A percentile compares a stretch with the other conserved stretches of the same genome.
Evolutionary conservation across 2,113 vertebrate species (phyloP).

Genomic region (Ifrita kowaldi): DNA sequence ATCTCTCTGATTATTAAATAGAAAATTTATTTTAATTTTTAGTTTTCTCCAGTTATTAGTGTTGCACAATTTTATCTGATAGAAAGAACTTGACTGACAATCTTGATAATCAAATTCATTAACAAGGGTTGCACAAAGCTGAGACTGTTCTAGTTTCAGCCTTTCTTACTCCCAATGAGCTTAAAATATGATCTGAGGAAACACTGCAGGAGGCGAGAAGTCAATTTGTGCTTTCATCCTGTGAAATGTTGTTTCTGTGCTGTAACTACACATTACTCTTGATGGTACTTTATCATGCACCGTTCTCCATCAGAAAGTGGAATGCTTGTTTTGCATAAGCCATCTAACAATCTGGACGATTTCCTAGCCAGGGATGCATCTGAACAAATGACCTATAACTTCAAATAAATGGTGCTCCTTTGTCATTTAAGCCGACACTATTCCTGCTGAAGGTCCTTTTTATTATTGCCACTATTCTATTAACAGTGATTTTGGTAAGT

Average conservation of each 20-base stretch:
- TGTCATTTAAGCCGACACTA: not conserved
- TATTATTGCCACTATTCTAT: not conserved
- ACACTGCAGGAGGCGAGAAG: not conserved
- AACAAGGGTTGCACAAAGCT: not conserved
- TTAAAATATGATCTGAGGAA: slow-evolving; percentile 5
- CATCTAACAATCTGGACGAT: not conserved
- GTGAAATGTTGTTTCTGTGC: not conserved
- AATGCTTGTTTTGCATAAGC: not conserved
- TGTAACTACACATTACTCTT: not conserved
- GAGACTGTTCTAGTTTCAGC: not conserved
- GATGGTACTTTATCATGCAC: not conserved
- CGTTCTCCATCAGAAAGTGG: not conserved
- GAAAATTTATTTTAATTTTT: not conserved
- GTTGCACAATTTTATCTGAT: not conserved
- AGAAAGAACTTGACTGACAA: not conserved
- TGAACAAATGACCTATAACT: not conserved
- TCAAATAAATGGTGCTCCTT: not conserved
- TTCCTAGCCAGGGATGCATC: not conserved
- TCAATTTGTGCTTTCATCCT: not conserved
- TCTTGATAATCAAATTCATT: not conserved
- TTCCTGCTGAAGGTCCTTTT: not conserved
- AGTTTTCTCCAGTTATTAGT: not conserved
- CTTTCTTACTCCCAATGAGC: not conserved
- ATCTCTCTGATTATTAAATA: not conserved
- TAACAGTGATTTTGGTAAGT: not conserved